Evolutionary conservation across 2,888 invertebrate genomes (phyloP).

Genomic region (Drosophila mulleri): DNA sequence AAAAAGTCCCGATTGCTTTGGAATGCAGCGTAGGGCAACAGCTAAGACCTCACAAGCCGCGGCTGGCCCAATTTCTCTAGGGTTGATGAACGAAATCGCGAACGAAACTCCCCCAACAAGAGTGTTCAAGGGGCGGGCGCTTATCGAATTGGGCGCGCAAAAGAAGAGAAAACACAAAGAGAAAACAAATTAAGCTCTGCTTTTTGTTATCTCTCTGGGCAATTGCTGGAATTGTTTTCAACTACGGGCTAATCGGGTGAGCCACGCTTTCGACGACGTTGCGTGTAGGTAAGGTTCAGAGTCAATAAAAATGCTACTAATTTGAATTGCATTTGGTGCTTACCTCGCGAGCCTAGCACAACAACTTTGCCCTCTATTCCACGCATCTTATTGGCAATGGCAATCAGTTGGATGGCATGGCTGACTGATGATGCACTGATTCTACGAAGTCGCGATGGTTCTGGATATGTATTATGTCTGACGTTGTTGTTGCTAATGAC

Average conservation of each 20-base stretch:
- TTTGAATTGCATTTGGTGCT: constrained; percentile 66
- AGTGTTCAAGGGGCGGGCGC: constrained; percentile 49
- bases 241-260: constrained; percentile 9
- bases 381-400: constrained; percentile 86
- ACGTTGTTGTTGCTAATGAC: constrained; percentile 18
- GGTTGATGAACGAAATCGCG: constrained; percentile 12
- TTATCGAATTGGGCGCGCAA: constrained; percentile 54
- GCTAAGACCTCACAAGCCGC: constrained; percentile 7
- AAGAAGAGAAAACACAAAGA: not conserved
- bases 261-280: constrained; percentile 4
- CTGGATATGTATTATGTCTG: constrained; percentile 5
- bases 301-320: constrained; percentile 38
- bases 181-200: constrained; percentile 12
- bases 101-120: constrained; percentile 12
- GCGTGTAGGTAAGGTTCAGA: constrained; percentile 29
- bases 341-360: constrained; percentile 93
- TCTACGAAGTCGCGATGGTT: constrained; percentile 17
- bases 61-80: constrained; percentile 20
- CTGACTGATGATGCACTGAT: constrained; percentile 11
- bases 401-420: constrained; percentile 52
- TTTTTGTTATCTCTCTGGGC: constrained; percentile 24
- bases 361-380: constrained; percentile 94
- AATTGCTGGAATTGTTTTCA: constrained; percentile 28
- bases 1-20: not conserved
- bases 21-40: not conserved